These are phyloP conservation scores for Tenthredo notha DNA, from an alignment of 2,888 invertebrate species.

Conservation along the genomic window DNA sequence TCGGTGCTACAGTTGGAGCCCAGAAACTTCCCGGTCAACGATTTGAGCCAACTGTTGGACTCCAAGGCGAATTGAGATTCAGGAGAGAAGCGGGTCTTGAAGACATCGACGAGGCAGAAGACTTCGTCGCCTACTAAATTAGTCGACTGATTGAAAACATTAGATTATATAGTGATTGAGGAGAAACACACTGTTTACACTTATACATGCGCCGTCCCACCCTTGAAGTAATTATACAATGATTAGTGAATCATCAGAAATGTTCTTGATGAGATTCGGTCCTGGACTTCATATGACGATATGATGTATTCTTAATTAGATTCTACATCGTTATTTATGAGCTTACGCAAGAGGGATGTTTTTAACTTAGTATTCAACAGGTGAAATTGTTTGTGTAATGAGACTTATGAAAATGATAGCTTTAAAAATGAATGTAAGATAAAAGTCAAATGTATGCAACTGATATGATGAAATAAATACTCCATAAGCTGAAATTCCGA, in stretches of 20 bases:
- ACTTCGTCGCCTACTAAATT: background rate
- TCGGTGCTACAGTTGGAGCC: constrained; percentile 61
- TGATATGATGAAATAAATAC: background rate
- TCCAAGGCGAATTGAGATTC: constrained; percentile 59
- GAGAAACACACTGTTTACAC: background rate
- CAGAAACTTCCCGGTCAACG: constrained; percentile 59
- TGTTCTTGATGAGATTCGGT: background rate
- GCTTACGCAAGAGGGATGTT: background rate
- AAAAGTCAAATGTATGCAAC: background rate
- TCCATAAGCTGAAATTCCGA: background rate
- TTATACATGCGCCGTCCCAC: background rate
- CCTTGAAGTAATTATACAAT: background rate
- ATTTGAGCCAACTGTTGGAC: constrained; percentile 58
- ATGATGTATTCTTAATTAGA: background rate
- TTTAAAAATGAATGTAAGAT: background rate
- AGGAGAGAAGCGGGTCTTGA: background rate
- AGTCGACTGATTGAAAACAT: background rate
- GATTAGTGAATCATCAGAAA: background rate
- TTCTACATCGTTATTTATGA: background rate
- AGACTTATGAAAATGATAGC: background rate
- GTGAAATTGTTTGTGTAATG: background rate
- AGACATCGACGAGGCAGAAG: background rate
- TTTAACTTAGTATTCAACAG: background rate
- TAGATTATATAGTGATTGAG: background rate
- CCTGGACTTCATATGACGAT: background rate